These are phyloP conservation scores for Phycodurus eques DNA, from an alignment of 2,113 vertebrate genomes.

Conservation along the genomic window DNA sequence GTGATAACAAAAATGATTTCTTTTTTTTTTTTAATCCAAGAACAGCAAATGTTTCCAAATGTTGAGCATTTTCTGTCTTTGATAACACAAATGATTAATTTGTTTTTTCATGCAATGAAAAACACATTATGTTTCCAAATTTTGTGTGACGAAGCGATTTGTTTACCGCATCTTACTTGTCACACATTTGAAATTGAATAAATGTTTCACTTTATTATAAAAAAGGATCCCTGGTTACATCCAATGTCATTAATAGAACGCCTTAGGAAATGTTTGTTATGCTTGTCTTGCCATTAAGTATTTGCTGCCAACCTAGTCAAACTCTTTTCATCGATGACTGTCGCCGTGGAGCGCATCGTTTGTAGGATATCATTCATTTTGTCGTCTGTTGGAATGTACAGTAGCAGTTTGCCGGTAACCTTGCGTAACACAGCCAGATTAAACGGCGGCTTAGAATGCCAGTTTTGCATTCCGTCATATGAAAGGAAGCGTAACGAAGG, in stretches of 20 bases:
- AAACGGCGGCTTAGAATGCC: slow-evolving; percentile 11
- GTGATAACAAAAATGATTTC: no score
- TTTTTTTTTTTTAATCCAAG: no score
- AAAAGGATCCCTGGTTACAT: neutral
- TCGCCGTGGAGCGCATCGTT: neutral
- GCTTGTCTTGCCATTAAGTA: neutral
- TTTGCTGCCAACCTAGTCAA: neutral
- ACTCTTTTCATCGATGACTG: neutral
- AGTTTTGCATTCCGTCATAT: slow-evolving; percentile 15
- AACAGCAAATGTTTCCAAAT: no score
- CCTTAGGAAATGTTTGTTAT: neutral
- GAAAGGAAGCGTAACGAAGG: slow-evolving; percentile 22
- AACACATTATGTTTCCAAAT: no score
- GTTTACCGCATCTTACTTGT: neutral
- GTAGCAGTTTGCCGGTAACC: neutral
- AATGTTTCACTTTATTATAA: neutral
- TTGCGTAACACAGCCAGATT: neutral
- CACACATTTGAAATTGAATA: neutral
- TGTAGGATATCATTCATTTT: neutral
- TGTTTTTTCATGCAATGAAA: no score
- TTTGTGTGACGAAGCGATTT: no score
- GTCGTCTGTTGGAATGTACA: neutral
- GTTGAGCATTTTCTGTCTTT: no score
- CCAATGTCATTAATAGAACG: no score
- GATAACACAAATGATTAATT: no score